Conservation (phyloP, 2,888 invertebrate genomes). For the Pogonocherus hispidulus region DNA sequence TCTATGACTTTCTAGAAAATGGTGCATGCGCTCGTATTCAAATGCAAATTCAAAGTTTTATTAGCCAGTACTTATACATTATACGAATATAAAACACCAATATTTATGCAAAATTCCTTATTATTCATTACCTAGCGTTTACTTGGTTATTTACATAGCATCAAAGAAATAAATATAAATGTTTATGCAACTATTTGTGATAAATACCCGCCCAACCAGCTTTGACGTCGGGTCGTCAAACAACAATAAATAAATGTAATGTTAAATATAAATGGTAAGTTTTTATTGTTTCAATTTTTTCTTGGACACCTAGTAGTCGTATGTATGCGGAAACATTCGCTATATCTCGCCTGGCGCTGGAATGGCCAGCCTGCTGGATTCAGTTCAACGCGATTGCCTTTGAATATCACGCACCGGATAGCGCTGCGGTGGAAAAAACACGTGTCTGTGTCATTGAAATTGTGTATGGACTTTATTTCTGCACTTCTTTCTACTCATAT, state of each 20-base stretch:
- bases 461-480: conserved; percentile 20
- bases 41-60: no score
- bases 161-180: background rate
- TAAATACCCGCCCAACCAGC: background rate
- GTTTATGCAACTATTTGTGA: background rate
- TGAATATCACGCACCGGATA: conserved; percentile 27
- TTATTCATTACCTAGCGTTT: background rate
- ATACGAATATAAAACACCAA: conserved; percentile 1
- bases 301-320: conserved; percentile 41
- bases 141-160: background rate
- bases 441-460: conserved; percentile 32
- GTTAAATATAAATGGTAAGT: conserved; percentile 15
- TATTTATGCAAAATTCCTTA: conserved; percentile 10
- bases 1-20: no score
- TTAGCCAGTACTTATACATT: no score
- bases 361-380: conserved; percentile 32
- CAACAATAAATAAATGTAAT: background rate
- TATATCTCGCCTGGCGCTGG: conserved; percentile 36
- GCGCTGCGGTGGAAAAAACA: conserved; percentile 36
- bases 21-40: background rate
- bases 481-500: background rate
- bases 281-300: conserved; percentile 39
- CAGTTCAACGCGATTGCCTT: conserved; percentile 34
- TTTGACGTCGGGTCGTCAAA: background rate
- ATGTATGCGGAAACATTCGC: conserved; percentile 44